Conservation (phyloP, 2,113 vertebrate species). For the Gopherus evgoodei region DNA sequence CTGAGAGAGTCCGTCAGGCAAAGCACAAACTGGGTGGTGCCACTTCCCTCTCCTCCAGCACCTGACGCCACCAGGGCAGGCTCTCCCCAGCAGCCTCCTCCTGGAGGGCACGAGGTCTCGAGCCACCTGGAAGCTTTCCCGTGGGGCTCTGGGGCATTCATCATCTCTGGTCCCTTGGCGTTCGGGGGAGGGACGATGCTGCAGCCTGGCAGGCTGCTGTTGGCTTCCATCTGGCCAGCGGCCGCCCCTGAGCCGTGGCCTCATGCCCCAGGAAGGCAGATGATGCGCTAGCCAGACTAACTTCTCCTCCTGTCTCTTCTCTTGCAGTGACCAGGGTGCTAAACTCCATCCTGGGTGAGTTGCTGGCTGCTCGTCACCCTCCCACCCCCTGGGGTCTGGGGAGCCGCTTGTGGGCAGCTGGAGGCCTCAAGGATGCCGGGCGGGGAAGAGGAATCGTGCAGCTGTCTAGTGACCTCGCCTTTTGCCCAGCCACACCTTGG, state of each 20-base stretch:
- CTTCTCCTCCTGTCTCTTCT: not conserved
- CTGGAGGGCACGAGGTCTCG: accelerated
- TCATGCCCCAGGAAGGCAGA: not conserved
- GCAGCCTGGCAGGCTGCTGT: not conserved
- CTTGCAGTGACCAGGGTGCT: slow-evolving; percentile 84
- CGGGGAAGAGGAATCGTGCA: not conserved
- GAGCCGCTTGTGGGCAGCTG: not conserved
- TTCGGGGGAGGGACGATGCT: no score
- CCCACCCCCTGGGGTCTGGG: accelerated
- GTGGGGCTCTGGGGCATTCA: no score
- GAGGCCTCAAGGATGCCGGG: not conserved
- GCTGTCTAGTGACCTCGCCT: not conserved
- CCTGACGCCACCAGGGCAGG: no score
- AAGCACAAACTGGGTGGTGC: no score
- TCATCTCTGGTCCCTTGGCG: no score
- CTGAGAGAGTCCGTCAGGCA: no score
- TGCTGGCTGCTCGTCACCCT: accelerated
- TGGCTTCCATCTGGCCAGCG: not conserved
- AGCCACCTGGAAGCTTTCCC: no score
- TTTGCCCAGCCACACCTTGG: not conserved
- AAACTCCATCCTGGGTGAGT: slow-evolving; percentile 93
- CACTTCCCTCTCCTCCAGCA: no score
- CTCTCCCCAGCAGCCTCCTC: not conserved
- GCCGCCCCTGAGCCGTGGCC: not conserved
- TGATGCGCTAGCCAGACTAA: not conserved